Evolutionary conservation across 64 coral and sea anemone genomes (phyloP), one percentile per base, ranked within the genome.

Genomic region (Platygyra sinensis): DNA sequence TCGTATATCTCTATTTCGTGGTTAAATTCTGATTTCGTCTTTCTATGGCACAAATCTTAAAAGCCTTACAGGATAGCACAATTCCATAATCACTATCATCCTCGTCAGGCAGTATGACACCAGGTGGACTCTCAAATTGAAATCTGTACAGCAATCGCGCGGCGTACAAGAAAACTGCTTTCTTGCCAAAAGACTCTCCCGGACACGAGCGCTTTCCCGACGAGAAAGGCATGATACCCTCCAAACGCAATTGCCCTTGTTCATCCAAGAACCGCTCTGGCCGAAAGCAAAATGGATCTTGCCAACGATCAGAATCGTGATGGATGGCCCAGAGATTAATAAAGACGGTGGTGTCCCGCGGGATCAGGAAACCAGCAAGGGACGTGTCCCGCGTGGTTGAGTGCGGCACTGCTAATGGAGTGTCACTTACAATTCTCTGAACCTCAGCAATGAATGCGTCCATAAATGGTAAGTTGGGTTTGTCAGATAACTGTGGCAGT

Each of bases 401-500:
- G 12, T 76, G 87, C 1, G 86, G 91, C 8, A 87, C 86, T 1
- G 80, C 91, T 8, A 94, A 61, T 9, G 94, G 87, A 42, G 50
- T 72, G 15, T 77, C 62, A 67, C 87, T 78, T 3, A 87, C 50
- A n/a, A 93, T 16, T 15, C 94, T 91, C 3, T 88, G 27, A 1
- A 93, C 89, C 57, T 97, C 95, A 4, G 29, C 22, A 57, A 97
- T 73, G 38, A 93, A 86, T 60, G 91, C 95, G 24, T 94, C 69
- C 49, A 97, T 78, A 86, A 83, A 94, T 49, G 89, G 92, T 33
- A 94, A 27, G 30, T 88, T 76, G 33, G 81, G 74, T 59, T 89
- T 81, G 60, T 91, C 89, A 16, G 64, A 77, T 81, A 88, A 87
- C 75, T 24, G 7, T 51, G 78, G 89, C 17, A 82, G 81, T 7